Evolutionary conservation across 2,113 vertebrate genomes (phyloP).

Genomic region (Chaenocephalus aceratus): DNA sequence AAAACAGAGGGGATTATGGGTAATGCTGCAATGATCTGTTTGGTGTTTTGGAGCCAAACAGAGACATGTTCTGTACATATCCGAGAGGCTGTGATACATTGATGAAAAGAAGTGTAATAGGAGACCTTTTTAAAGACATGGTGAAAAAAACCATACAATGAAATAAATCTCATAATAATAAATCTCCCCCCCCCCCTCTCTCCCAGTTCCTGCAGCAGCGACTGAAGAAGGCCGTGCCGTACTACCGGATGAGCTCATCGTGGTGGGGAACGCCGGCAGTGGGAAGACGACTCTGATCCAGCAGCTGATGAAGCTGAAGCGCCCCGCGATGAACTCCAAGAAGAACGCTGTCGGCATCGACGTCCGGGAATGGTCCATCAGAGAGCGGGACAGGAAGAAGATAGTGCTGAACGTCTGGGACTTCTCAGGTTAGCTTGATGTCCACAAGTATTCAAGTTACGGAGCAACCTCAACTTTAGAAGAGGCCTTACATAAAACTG

Average conservation of each 20-base stretch:
- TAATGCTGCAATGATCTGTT: too few species aligned
- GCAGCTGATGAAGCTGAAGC: conserved; percentile 91
- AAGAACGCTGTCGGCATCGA: conserved; percentile 85
- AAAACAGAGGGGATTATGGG: too few species aligned
- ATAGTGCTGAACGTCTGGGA: conserved; percentile 96
- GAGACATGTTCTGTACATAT: too few species aligned
- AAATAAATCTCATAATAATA: too few species aligned
- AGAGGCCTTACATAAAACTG: too few species aligned
- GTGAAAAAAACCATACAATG: too few species aligned
- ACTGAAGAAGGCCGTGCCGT: conserved; percentile 95
- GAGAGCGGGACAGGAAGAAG: conserved; percentile 88
- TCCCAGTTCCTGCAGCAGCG: conserved; percentile 96
- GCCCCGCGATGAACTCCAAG: conserved; percentile 72
- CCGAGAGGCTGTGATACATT: too few species aligned
- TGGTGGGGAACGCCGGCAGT: conserved; percentile 92
- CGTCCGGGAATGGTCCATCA: conserved; percentile 91
- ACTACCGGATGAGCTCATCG: conserved; percentile 94
- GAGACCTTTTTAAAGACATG: too few species aligned
- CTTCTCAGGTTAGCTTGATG: conserved; percentile 88
- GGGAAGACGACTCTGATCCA: conserved; percentile 93
- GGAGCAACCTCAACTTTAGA: too few species aligned
- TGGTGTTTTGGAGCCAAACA: too few species aligned
- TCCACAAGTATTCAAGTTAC: too few species aligned
- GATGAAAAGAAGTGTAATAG: too few species aligned
- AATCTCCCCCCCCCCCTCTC: not conserved